phyloP scores from a whole-genome alignment of 2,888 invertebrate species.

The Synergus gifuensis region DNA sequence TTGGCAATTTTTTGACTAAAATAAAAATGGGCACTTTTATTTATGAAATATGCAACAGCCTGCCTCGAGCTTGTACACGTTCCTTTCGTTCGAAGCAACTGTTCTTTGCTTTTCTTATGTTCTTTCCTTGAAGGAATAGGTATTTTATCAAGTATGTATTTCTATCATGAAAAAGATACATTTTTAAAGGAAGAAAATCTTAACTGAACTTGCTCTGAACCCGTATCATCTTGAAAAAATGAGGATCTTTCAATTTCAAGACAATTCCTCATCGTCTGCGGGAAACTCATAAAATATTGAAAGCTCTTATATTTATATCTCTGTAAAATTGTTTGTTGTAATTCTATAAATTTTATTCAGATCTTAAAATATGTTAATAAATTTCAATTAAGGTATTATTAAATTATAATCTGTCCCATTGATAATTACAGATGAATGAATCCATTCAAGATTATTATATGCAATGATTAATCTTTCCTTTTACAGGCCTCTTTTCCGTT shows the following conservation, averaged over 20 bases:
- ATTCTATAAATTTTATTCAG: no score
- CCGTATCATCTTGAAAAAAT: background rate
- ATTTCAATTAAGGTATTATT: no score
- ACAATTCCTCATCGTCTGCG: no score
- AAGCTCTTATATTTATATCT: no score
- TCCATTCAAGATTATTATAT: no score
- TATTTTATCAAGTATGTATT: background rate
- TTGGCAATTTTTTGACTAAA: conserved; percentile 27
- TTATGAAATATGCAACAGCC: conserved; percentile 37
- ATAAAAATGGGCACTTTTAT: conserved; percentile 16
- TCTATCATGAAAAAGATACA: background rate
- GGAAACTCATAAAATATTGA: no score
- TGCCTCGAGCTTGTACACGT: conserved; percentile 16
- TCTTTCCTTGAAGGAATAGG: background rate
- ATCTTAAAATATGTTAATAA: no score
- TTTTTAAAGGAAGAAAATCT: background rate
- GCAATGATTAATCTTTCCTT: conserved; percentile 5
- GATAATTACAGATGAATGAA: no score
- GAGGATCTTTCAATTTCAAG: background rate
- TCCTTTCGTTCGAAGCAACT: conserved; percentile 11
- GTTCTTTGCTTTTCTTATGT: conserved; percentile 2
- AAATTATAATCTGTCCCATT: no score
- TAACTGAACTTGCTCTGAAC: background rate
- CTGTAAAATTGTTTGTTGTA: no score
- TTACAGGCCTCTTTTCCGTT: conserved; percentile 3